A percentile compares a stretch with the other conserved stretches of the same genome.
phyloP scores from a whole-genome alignment of 2,888 invertebrate genomes.

The Zelleria hepariella region DNA sequence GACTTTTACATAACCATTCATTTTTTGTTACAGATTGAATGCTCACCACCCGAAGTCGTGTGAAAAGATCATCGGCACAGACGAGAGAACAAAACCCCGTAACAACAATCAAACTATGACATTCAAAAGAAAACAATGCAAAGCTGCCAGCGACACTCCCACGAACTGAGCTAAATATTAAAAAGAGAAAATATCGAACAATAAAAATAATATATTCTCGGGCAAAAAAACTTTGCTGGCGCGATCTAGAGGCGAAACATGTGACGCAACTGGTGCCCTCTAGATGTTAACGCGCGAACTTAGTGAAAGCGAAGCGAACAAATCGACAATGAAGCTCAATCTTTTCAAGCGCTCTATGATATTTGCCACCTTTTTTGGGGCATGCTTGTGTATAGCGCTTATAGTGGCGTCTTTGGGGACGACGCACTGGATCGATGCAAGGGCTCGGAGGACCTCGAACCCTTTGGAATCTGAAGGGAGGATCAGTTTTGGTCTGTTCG shows the following conservation, averaged over 20 bases:
- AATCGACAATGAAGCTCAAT: constrained; percentile 70
- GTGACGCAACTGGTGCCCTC: constrained; percentile 54
- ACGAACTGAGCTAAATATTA: constrained; percentile 37
- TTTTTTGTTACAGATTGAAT: constrained; percentile 51
- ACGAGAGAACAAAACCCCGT: background rate
- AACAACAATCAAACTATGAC: background rate
- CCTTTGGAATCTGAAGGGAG: constrained; percentile 79
- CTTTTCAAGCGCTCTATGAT: constrained; percentile 83
- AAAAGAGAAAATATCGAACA: constrained; percentile 22
- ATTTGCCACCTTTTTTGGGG: constrained; percentile 85
- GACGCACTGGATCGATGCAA: constrained; percentile 85
- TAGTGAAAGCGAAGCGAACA: constrained; percentile 30
- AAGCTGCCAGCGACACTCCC: constrained; percentile 21
- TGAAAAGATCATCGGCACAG: constrained; percentile 20
- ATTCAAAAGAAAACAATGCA: background rate
- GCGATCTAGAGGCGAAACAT: constrained; percentile 22
- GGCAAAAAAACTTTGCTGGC: background rate
- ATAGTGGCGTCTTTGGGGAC: constrained; percentile 87
- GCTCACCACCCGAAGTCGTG: constrained; percentile 34
- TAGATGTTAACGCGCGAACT: constrained; percentile 32
- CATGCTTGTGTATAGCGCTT: constrained; percentile 82
- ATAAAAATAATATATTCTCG: background rate
- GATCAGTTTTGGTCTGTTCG: constrained; percentile 88
- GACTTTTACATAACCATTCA: constrained; percentile 16
- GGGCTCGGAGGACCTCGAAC: constrained; percentile 77